Conservation (phyloP, 1,140 invertebrate genomes). For the Drosophila ironensis region DNA sequence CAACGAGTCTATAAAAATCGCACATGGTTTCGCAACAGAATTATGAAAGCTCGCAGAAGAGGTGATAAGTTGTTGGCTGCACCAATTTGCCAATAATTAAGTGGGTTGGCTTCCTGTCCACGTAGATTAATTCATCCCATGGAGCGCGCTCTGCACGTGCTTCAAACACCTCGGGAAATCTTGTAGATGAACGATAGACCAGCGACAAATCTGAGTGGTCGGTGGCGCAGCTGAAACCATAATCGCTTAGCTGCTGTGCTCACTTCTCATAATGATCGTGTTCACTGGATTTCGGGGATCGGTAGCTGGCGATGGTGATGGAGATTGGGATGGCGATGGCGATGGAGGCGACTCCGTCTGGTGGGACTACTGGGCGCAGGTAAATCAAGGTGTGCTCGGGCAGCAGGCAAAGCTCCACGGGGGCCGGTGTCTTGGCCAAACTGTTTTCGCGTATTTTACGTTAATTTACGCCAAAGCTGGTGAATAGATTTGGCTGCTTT, state of each 20-base stretch:
- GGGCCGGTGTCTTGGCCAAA: conserved; percentile 23
- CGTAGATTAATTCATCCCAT: no score
- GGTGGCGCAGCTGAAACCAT: background rate
- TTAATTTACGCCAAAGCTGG: conserved; percentile 71
- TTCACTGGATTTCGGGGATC: conserved; percentile 31
- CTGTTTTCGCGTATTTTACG: conserved; percentile 54
- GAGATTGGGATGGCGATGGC: background rate
- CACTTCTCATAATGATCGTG: conserved; percentile 37
- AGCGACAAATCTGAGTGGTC: conserved; percentile 23
- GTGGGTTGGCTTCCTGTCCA: no score
- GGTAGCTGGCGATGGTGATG: conserved; percentile 14
- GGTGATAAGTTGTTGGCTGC: no score
- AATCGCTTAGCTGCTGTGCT: conserved; percentile 20
- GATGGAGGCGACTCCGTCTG: background rate
- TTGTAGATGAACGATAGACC: conserved; percentile 20
- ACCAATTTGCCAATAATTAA: background rate
- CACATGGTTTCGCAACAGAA: background rate
- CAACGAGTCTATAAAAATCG: background rate
- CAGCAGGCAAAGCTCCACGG: conserved; percentile 9
- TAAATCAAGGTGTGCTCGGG: conserved; percentile 34
- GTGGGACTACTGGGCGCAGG: conserved; percentile 32
- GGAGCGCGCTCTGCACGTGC: conserved; percentile 37
- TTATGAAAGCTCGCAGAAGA: background rate
- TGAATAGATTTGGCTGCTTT: conserved; percentile 58
- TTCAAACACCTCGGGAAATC: conserved; percentile 12